phyloP scores from a whole-genome alignment of 2,888 invertebrate species.

The Watsonalla binaria region DNA sequence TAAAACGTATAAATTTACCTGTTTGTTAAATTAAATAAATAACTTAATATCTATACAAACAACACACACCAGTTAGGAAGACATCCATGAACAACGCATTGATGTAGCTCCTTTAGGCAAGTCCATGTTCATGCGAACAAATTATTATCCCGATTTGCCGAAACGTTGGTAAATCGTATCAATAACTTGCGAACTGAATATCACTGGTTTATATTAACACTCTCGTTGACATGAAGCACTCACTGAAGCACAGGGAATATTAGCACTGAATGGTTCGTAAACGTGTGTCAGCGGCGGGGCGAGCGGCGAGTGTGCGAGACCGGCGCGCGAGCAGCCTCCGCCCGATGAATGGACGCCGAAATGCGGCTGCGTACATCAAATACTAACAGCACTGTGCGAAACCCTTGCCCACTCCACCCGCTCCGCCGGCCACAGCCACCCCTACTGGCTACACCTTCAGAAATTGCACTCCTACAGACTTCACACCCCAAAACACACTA shows the following conservation, averaged over 20 bases:
- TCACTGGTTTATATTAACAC: constrained; percentile 29
- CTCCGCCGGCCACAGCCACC: constrained; percentile 51
- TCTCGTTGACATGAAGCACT: constrained; percentile 39
- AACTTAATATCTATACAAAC: constrained; percentile 32
- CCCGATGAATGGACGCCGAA: constrained; percentile 77
- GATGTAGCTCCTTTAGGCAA: constrained; percentile 71
- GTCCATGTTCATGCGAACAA: constrained; percentile 73
- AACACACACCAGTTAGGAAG: constrained; percentile 75
- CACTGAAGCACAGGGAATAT: constrained; percentile 24
- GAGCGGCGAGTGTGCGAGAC: constrained; percentile 64
- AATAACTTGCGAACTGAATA: constrained; percentile 36
- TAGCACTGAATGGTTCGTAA: constrained; percentile 35
- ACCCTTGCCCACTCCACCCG: constrained; percentile 55
- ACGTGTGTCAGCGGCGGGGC: constrained; percentile 58
- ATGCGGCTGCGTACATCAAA: constrained; percentile 75
- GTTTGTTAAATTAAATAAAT: constrained; percentile 1
- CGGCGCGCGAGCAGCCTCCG: constrained; percentile 75
- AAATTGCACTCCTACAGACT: constrained; percentile 43
- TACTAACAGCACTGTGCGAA: constrained; percentile 75
- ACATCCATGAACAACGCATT: constrained; percentile 79
- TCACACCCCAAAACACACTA: background rate
- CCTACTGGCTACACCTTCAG: constrained; percentile 37
- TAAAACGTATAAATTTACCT: constrained; percentile 14
- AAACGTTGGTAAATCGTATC: constrained; percentile 32
- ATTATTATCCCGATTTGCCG: constrained; percentile 40